Base-by-base conservation (phyloP, 1,140 invertebrate species). In the Pogonus chalceus region DNA sequence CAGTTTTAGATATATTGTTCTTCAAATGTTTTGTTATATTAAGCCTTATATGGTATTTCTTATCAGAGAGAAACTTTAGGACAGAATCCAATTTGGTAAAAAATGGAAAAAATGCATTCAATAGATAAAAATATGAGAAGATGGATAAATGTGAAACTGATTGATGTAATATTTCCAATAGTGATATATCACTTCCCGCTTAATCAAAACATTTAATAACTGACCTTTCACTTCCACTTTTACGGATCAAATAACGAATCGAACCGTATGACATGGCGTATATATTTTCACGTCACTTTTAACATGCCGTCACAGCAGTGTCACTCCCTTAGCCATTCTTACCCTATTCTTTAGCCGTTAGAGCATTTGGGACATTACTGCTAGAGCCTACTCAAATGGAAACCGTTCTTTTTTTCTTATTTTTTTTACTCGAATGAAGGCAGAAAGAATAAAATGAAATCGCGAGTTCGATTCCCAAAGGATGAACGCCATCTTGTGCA, bases 321-420 rank as follows among this genome's bases (percentile, higher is more conserved):
- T 43, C 37, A 43, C 7, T 43, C 37, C 37, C 18, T 43, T 9
- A 7, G 4, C 26, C 18, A 43, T 43, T 43, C 37, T 43, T 43
- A 4, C 37, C 14, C 26, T 18, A 43, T 43, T 43, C 37, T 43
- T 43, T 18, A 43, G 7, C 37, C 9, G 37, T 12, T 43, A 43
- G 9, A 4, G 18, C 37, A 16, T 18, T 43, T 9, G 37, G 37
- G 18, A 43, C 18, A 4, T 12, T 4, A 16, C 37, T 43, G 37
- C n/a, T n/a, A n/a, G n/a, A n/a, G n/a, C 37, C 37, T 43, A 43
- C 37, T 43, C 37, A 18, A 43, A 43, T 43, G 18, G 37, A 43
- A 43, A 43, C 37, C 3, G 18, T 43, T 43, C 18, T 16, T 9
- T 43, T 43, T 31, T 14, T 14, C 4, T 31, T 43, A 10, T 43